These are phyloP conservation scores for Myotis daubentonii DNA, from an alignment of 2,797 vertebrate species.

Conservation along the genomic window DNA sequence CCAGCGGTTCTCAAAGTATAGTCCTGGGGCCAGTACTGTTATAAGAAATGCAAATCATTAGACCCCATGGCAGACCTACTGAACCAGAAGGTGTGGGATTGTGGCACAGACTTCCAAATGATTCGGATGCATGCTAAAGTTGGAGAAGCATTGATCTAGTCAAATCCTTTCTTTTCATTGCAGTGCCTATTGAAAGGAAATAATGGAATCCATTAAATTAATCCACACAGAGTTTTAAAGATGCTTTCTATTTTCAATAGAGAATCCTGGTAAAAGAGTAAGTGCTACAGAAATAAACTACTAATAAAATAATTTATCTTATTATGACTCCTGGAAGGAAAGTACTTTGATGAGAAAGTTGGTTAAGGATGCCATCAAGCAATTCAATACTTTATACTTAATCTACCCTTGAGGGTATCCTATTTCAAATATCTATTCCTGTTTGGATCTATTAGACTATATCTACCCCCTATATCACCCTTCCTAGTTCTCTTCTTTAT, in stretches of 20 bases:
- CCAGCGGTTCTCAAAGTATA: not conserved
- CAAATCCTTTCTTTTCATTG: not conserved
- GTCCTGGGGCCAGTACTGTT: not conserved
- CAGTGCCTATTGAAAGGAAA: not conserved
- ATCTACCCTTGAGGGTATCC: not conserved
- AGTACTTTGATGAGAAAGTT: constrained; percentile 5
- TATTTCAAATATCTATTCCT: not conserved
- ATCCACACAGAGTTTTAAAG: not conserved
- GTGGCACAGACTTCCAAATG: not conserved
- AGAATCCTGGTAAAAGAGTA: not conserved
- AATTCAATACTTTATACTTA: not conserved
- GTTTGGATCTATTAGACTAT: not conserved
- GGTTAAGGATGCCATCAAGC: not conserved
- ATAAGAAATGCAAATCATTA: not conserved
- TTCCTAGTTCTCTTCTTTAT: not conserved
- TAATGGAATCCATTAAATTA: not conserved
- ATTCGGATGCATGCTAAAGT: not conserved
- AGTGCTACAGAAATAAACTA: not conserved
- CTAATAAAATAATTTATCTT: not conserved
- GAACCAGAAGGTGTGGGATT: not conserved
- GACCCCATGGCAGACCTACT: not conserved
- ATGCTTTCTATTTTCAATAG: not conserved
- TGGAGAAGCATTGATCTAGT: not conserved
- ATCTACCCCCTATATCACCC: not conserved
- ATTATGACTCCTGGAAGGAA: not conserved